phyloP scores from a whole-genome alignment of 2,113 vertebrate genomes.

The Caranx ignobilis region DNA sequence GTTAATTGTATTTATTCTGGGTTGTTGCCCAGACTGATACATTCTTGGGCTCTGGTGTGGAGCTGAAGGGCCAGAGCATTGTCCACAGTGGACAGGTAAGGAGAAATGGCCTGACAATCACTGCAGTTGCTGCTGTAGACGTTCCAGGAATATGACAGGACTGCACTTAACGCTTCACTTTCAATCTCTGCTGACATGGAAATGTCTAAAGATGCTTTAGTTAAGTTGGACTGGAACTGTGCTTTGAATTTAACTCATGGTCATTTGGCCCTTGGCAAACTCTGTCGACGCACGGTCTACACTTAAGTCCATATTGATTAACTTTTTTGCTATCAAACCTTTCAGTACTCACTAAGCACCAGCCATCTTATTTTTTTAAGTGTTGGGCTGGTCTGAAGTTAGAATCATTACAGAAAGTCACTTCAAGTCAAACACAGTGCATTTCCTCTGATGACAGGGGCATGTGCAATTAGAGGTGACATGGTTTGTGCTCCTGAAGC shows the following conservation, averaged over 20 bases:
- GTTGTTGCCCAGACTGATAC: constrained; percentile 61
- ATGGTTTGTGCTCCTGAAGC: constrained; percentile 10
- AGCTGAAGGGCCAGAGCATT: constrained; percentile 33
- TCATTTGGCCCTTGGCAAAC: neutral
- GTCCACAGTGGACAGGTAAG: constrained; percentile 46
- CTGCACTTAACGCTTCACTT: constrained; percentile 60
- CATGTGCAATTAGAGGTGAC: neutral
- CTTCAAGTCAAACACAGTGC: neutral
- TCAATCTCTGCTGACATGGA: constrained; percentile 42
- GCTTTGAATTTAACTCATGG: constrained; percentile 23
- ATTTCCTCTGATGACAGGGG: neutral
- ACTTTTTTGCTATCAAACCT: constrained; percentile 3
- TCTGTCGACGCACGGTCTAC: neutral
- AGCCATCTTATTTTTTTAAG: neutral
- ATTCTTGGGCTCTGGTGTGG: constrained; percentile 57
- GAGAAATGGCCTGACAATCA: constrained; percentile 47
- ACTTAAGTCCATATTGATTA: neutral
- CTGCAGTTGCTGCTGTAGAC: constrained; percentile 48
- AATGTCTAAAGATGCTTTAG: constrained; percentile 21
- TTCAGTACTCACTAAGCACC: neutral
- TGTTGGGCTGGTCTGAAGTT: constrained; percentile 15
- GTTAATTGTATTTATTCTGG: constrained; percentile 52
- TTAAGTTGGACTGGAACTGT: constrained; percentile 18
- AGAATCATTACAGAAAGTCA: neutral
- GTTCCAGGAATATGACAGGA: constrained; percentile 65